A percentile compares a stretch with the other conserved stretches of the same genome.
phyloP scores from a whole-genome alignment of 1,140 invertebrate genomes.

The Lepidostoma basale region DNA sequence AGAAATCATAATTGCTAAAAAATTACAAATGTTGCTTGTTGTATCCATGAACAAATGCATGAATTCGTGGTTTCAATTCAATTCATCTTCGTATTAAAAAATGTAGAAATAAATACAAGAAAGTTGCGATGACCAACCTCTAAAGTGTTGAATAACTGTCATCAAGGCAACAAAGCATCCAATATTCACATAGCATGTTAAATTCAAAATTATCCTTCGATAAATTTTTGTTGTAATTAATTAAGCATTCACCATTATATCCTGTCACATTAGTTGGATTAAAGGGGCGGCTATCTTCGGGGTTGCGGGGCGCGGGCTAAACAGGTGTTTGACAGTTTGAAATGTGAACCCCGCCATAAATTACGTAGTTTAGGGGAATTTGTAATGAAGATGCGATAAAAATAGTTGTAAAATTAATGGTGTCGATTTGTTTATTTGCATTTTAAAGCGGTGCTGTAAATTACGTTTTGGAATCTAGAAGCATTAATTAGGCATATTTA shows the following conservation, averaged over 20 bases:
- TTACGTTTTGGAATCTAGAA: too few species aligned
- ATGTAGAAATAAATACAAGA: too few species aligned
- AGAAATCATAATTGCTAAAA: too few species aligned
- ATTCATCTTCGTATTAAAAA: too few species aligned
- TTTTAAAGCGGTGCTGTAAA: neutral
- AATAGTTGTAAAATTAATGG: neutral
- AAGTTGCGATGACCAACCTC: too few species aligned
- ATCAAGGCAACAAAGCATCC: too few species aligned
- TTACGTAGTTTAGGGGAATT: neutral
- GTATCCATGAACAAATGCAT: too few species aligned
- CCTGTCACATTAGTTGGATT: constrained; percentile 27
- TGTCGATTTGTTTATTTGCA: neutral
- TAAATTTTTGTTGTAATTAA: constrained; percentile 36
- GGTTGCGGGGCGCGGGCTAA: constrained; percentile 2
- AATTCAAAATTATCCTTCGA: constrained; percentile 39
- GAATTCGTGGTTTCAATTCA: too few species aligned
- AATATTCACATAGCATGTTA: constrained; percentile 24
- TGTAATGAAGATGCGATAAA: neutral
- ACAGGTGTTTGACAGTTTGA: constrained; percentile 32
- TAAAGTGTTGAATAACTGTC: too few species aligned
- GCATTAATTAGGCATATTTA: too few species aligned
- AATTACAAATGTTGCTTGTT: too few species aligned
- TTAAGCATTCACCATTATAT: constrained; percentile 18
- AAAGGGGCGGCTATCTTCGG: constrained; percentile 9
- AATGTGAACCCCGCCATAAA: neutral